Evolutionary conservation across 2,888 invertebrate species (phyloP).

Genomic region (Lacanobia wlatinum): DNA sequence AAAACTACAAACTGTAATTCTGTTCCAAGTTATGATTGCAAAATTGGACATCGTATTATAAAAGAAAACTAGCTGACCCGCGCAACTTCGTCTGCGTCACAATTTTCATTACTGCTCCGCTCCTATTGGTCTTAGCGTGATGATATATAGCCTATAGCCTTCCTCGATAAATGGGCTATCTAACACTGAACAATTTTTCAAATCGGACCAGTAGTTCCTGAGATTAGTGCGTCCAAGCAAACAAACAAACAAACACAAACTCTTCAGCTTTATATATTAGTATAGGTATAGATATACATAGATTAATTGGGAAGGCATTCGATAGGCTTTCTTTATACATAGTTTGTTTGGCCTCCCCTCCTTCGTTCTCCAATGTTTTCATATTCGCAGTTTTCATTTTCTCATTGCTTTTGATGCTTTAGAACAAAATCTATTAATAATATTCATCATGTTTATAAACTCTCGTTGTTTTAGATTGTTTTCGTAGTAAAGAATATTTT

Average conservation of each 20-base stretch:
- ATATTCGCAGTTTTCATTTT: background rate
- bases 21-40: background rate
- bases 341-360: background rate
- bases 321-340: background rate
- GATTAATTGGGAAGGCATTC: background rate
- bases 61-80: background rate
- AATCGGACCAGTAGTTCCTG: no score
- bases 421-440: background rate
- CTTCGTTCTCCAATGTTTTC: background rate
- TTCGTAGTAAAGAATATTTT: slow-evolving; percentile 8
- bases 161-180: no score
- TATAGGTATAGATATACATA: no score
- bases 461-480: background rate
- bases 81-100: no score
- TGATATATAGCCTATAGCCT: no score
- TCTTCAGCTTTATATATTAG: no score
- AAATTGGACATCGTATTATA: background rate
- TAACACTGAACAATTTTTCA: no score
- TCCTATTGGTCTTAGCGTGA: no score
- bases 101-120: no score
- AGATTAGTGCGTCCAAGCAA: no score
- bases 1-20: background rate
- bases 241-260: no score
- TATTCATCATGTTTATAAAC: background rate
- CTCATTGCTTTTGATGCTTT: background rate